Evolutionary conservation across 2,797 vertebrate genomes (phyloP).

Genomic region (Bryconaethiops microstoma): DNA sequence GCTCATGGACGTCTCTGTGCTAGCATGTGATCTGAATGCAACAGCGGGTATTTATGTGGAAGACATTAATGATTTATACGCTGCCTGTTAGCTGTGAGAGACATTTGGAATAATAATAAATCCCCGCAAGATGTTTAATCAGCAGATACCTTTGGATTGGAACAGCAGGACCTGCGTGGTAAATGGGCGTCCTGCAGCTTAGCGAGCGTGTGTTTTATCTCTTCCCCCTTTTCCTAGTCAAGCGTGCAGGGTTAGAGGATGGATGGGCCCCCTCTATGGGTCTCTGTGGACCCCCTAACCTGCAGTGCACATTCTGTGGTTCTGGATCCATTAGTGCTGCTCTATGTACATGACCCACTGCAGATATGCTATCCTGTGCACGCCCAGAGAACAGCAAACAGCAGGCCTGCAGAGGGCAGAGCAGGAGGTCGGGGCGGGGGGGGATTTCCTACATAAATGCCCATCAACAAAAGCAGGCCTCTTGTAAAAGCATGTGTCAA

Average conservation of each 20-base stretch:
- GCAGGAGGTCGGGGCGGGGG: slow-evolving; percentile 70
- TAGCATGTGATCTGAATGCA: slow-evolving; percentile 56
- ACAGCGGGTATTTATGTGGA: slow-evolving; percentile 65
- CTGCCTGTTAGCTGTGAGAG: slow-evolving; percentile 71
- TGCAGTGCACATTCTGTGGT: slow-evolving; percentile 25
- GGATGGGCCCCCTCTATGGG: slow-evolving; percentile 50
- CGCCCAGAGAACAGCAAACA: slow-evolving; percentile 69
- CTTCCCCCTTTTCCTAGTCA: slow-evolving; percentile 66
- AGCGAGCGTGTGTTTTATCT: slow-evolving; percentile 73
- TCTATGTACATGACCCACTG: slow-evolving; percentile 35
- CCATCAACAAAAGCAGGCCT: slow-evolving; percentile 58
- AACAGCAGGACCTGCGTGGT: slow-evolving; percentile 64
- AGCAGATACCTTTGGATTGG: slow-evolving; percentile 76
- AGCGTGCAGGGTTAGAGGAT: slow-evolving; percentile 50
- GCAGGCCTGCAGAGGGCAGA: slow-evolving; percentile 67
- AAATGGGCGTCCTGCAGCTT: slow-evolving; percentile 58
- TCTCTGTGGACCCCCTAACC: slow-evolving; percentile 3
- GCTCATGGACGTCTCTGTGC: background rate
- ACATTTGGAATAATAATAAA: slow-evolving; percentile 73
- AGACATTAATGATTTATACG: slow-evolving; percentile 78
- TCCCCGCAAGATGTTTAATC: slow-evolving; percentile 75
- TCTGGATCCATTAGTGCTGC: slow-evolving; percentile 44
- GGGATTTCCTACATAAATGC: slow-evolving; percentile 68
- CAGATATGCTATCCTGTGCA: slow-evolving; percentile 61
- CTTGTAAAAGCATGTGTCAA: slow-evolving; percentile 72